A percentile compares a stretch with the other conserved stretches of the same genome.
These are phyloP conservation scores for Hanleya hanleyi DNA, from an alignment of 2,888 invertebrate species.

Conservation along the genomic window DNA sequence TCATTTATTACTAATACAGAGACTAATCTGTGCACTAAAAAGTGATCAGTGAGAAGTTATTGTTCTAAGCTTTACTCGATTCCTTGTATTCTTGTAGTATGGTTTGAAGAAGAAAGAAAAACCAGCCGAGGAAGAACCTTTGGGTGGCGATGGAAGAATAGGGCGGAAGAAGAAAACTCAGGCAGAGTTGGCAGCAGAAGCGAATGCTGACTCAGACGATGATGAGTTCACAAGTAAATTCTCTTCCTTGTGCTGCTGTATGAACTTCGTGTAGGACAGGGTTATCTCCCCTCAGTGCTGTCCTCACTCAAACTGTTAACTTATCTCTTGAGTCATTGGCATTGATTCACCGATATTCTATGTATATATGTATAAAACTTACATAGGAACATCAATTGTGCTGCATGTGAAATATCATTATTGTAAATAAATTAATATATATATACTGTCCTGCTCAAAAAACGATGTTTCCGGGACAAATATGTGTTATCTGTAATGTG, in stretches of 20 bases:
- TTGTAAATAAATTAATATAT: no score
- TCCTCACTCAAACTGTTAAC: background rate
- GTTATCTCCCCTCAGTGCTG: background rate
- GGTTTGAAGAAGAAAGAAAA: constrained; percentile 99
- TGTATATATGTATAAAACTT: no score
- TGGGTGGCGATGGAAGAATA: constrained; percentile 75
- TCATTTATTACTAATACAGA: no score
- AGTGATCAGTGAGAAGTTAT: no score
- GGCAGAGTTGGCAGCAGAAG: constrained; percentile 97
- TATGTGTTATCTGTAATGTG: no score
- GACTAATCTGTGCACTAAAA: no score
- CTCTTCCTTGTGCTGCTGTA: constrained; percentile 68
- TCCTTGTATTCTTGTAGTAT: constrained; percentile 85
- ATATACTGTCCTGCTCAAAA: no score
- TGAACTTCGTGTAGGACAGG: constrained; percentile 59
- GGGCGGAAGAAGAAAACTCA: constrained; percentile 99
- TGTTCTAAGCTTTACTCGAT: no score
- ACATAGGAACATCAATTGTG: no score
- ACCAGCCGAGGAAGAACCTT: constrained; percentile 47
- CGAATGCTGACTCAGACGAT: constrained; percentile 80
- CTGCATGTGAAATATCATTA: no score
- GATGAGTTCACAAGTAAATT: constrained; percentile 72
- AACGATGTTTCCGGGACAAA: no score
- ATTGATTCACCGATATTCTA: background rate
- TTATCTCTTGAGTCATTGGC: background rate